Conservation (phyloP, 1,140 invertebrate genomes). For the Neelides sp. region DNA sequence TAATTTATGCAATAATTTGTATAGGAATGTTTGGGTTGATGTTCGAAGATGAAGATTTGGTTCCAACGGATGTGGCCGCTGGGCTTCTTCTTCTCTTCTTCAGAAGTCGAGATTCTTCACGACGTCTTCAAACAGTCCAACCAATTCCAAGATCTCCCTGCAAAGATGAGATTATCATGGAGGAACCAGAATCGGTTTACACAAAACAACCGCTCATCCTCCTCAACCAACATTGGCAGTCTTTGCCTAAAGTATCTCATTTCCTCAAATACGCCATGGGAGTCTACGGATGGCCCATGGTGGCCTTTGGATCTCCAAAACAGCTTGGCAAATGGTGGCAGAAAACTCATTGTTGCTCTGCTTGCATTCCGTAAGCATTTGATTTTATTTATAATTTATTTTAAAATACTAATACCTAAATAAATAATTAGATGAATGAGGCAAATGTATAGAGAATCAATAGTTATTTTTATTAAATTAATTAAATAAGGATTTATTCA, state of each 20-base stretch:
- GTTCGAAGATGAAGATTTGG: slow-evolving; percentile 68
- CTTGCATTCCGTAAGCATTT: slow-evolving; percentile 52
- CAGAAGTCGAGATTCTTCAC: slow-evolving; percentile 32
- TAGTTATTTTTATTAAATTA: too few relatives aligned
- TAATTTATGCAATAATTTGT: background rate
- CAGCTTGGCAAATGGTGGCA: slow-evolving; percentile 56
- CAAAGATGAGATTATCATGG: background rate
- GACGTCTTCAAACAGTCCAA: background rate
- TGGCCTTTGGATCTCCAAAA: slow-evolving; percentile 55
- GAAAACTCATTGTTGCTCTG: slow-evolving; percentile 57
- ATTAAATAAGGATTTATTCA: too few relatives aligned
- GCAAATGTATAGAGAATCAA: too few relatives aligned
- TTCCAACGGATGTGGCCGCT: slow-evolving; percentile 73
- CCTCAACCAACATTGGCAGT: slow-evolving; percentile 52
- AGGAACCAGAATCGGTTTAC: background rate
- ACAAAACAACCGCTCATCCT: slow-evolving; percentile 1
- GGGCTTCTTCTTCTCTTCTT: slow-evolving; percentile 65
- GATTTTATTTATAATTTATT: slow-evolving; percentile 5
- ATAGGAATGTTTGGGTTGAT: slow-evolving; percentile 54
- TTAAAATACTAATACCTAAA: background rate
- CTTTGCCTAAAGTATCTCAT: slow-evolving; percentile 55
- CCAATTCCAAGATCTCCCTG: background rate
- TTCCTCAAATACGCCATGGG: slow-evolving; percentile 66
- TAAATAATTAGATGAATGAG: too few relatives aligned
- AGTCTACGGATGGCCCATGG: slow-evolving; percentile 77